Evolutionary conservation across 2,888 invertebrate genomes (phyloP), one percentile per base, ranked within the genome.

Genomic region (Agrochola litura): DNA sequence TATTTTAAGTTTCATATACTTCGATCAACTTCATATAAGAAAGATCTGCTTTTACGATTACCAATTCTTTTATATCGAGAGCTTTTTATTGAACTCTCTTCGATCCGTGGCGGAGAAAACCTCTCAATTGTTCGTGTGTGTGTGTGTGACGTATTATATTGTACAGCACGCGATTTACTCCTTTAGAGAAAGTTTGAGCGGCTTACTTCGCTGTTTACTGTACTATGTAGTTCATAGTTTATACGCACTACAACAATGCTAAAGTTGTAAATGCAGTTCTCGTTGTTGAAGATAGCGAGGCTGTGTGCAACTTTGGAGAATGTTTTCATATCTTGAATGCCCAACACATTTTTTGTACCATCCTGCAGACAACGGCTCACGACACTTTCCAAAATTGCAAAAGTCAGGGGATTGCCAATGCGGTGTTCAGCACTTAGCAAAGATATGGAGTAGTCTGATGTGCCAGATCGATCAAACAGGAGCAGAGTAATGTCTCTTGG

Each of bases 51-150:
- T 54, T 63, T 37, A 46, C 54, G 58, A 69, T 37, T 52, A 71
- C 63, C 73, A 64, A 73, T 76, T 72, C 25, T 63, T 83, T 69
- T 72, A 61, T 76, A 74, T 60, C n/a, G 41, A 72, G n/a, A 52
- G 16, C 8, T 63, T 69, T 65, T 73, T 61, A 77, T 80, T 41
- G 37, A 72, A 65, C 16, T 58, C 19, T 63, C 49, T 69, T 41
- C 16, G 52, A 63, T 72, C 19, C n/a, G 66, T 25, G 14, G 30
- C 37, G 52, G 54, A 72, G 65, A 63, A 77, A 84, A 77, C 60
- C 61, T 56, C 58, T 22, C 68, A 58, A 75, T 80, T 77, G 76
- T 65, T 49, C 58, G 72, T 58, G 19, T 73, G 61, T 58, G 61
- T 58, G 65, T 65, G 58, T 54, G 43, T 63, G 54, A 49, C 25